Percentiles rank a stretch among this genome's conserved stretches.
Evolutionary conservation across 1,140 invertebrate genomes (phyloP).

Genomic region (Cydia amplana): DNA sequence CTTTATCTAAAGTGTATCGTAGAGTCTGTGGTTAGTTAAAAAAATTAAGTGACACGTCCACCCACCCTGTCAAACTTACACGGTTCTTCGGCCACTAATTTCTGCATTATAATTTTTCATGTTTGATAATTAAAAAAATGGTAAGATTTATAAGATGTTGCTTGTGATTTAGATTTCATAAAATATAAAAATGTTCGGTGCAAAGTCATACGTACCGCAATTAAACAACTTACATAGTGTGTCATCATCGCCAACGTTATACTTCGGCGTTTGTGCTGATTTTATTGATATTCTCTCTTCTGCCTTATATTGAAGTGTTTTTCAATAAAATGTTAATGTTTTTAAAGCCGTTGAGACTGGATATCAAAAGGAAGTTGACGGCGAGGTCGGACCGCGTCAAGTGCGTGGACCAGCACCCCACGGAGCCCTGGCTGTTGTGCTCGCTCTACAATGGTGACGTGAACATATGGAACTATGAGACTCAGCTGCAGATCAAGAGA

Average conservation of each 20-base stretch:
- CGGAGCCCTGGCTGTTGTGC: constrained; percentile 98
- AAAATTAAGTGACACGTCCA: constrained; percentile 73
- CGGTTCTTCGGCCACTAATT: constrained; percentile 49
- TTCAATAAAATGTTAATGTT: constrained; percentile 52
- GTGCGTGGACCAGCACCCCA: constrained; percentile 97
- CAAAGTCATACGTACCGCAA: constrained; percentile 52
- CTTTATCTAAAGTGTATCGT: neutral
- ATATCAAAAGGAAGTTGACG: constrained; percentile 98
- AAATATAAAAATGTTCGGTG: neutral
- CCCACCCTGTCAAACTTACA: constrained; percentile 72
- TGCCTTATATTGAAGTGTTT: constrained; percentile 37
- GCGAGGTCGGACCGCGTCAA: constrained; percentile 99
- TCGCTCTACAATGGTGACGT: constrained; percentile 99
- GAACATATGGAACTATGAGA: constrained; percentile 99
- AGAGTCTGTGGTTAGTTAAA: constrained; percentile 36
- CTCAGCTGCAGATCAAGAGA: constrained; percentile 92
- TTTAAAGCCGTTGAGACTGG: constrained; percentile 93
- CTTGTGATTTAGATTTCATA: constrained; percentile 35
- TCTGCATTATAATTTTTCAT: constrained; percentile 69
- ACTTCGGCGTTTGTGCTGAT: constrained; percentile 50
- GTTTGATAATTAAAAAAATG: constrained; percentile 70
- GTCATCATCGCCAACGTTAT: constrained; percentile 56
- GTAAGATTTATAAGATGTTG: constrained; percentile 56
- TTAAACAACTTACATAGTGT: constrained; percentile 50
- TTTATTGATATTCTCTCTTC: constrained; percentile 35